These are phyloP conservation scores for Brachypalpus laphriformis DNA, from an alignment of 2,888 invertebrate genomes.

Conservation along the genomic window DNA sequence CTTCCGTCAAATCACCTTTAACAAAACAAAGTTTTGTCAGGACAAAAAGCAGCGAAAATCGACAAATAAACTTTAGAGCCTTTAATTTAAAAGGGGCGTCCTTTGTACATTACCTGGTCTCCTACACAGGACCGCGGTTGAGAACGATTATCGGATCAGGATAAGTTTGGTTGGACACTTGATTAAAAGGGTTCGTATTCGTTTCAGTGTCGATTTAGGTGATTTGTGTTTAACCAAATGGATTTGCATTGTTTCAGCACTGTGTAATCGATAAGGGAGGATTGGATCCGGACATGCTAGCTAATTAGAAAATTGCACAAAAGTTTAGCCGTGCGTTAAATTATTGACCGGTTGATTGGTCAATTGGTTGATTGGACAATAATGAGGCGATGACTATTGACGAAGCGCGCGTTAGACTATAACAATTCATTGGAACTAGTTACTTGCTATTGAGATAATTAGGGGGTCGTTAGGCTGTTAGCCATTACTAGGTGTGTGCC, in stretches of 20 bases:
- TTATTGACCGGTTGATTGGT: slow-evolving; percentile 44
- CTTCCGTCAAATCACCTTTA: background rate
- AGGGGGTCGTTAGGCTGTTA: background rate
- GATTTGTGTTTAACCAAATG: background rate
- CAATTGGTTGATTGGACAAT: slow-evolving; percentile 30
- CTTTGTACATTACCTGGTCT: background rate
- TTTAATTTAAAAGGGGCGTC: background rate
- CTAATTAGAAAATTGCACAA: slow-evolving; percentile 58
- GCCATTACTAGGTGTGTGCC: background rate
- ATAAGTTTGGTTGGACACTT: slow-evolving; percentile 27
- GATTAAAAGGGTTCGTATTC: slow-evolving; percentile 3
- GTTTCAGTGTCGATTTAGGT: background rate
- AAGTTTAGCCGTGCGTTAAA: slow-evolving; percentile 64
- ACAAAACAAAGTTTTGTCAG: background rate
- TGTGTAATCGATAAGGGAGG: background rate
- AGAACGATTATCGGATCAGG: slow-evolving; percentile 29
- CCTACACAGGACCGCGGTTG: background rate
- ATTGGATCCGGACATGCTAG: background rate
- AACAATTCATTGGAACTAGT: background rate
- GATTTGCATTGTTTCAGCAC: slow-evolving; percentile 2
- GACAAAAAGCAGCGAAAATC: background rate
- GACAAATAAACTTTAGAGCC: background rate
- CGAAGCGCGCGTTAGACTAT: background rate
- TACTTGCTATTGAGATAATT: background rate
- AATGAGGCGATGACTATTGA: background rate